These are phyloP conservation scores for Smittia aterrima DNA, from an alignment of 2,888 invertebrate genomes.

Conservation along the genomic window DNA sequence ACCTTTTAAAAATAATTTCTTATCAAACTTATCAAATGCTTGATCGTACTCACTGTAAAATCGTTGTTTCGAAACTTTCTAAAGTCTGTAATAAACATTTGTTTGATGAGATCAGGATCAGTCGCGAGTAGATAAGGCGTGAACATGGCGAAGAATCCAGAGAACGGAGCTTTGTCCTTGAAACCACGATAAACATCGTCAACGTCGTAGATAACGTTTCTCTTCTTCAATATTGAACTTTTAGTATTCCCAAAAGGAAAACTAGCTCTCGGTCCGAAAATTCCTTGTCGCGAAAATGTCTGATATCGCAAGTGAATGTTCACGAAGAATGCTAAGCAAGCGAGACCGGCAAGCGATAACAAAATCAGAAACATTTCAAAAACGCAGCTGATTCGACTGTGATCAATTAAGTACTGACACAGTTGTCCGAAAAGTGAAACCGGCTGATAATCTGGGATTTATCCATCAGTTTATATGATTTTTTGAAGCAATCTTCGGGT, in stretches of 20 bases:
- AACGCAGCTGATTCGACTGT: too few relatives aligned
- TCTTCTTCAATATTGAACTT: neutral
- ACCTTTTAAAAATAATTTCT: constrained; percentile 46
- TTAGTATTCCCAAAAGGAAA: constrained; percentile 23
- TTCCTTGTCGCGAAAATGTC: constrained; percentile 46
- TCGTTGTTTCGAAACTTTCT: constrained; percentile 49
- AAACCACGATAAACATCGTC: neutral
- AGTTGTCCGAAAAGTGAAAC: too few relatives aligned
- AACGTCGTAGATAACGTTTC: neutral
- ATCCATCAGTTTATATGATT: too few relatives aligned
- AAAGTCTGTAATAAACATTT: constrained; percentile 54
- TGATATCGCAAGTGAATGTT: neutral
- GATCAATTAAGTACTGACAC: too few relatives aligned
- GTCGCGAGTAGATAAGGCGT: constrained; percentile 48
- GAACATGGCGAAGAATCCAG: constrained; percentile 49
- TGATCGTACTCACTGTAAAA: neutral
- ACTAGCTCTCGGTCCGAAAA: constrained; percentile 45
- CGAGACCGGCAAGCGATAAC: too few relatives aligned
- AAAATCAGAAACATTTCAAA: too few relatives aligned
- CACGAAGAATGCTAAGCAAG: too few relatives aligned
- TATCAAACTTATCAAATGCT: neutral
- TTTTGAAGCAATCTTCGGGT: too few relatives aligned
- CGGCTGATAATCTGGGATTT: too few relatives aligned
- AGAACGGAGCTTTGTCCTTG: constrained; percentile 45
- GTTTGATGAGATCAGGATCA: constrained; percentile 50